Evolutionary conservation across 1,140 invertebrate genomes (phyloP).

Genomic region (Oryzaephilus surinamensis): DNA sequence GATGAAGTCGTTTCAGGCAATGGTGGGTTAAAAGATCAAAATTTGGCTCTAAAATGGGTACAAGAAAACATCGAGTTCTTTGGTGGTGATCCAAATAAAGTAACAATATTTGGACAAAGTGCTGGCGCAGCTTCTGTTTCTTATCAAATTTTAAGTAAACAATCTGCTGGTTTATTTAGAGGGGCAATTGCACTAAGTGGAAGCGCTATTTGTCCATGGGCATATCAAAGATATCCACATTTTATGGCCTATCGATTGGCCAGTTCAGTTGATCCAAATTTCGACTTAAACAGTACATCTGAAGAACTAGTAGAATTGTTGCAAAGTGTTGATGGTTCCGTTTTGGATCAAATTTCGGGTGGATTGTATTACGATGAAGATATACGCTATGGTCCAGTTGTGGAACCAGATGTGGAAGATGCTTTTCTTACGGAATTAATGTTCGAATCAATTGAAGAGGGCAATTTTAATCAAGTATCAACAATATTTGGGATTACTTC

Average conservation of each 20-base stretch:
- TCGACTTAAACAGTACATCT: background rate
- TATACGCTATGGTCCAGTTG: no score
- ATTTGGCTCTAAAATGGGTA: no score
- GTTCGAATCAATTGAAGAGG: no score
- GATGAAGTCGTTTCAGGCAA: no score
- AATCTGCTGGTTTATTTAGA: constrained; percentile 34
- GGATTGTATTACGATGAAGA: background rate
- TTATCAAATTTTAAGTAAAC: constrained; percentile 42
- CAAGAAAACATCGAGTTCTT: constrained; percentile 45
- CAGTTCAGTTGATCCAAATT: background rate
- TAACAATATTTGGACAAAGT: constrained; percentile 44
- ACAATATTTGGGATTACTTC: no score
- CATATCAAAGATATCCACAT: constrained; percentile 1
- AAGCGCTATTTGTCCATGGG: constrained; percentile 2
- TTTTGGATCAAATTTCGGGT: background rate
- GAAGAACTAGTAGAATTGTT: constrained; percentile 2
- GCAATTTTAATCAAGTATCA: no score
- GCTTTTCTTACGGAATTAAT: no score
- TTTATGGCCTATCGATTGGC: constrained; percentile 1
- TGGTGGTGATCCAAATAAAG: no score
- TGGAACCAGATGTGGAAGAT: no score
- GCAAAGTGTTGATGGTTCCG: constrained; percentile 2
- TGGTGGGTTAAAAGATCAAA: constrained; percentile 34
- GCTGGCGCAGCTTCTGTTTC: no score
- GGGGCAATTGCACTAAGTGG: constrained; percentile 19